Conservation (phyloP, 1,140 invertebrate genomes). For the Drosophila rhopaloa region DNA sequence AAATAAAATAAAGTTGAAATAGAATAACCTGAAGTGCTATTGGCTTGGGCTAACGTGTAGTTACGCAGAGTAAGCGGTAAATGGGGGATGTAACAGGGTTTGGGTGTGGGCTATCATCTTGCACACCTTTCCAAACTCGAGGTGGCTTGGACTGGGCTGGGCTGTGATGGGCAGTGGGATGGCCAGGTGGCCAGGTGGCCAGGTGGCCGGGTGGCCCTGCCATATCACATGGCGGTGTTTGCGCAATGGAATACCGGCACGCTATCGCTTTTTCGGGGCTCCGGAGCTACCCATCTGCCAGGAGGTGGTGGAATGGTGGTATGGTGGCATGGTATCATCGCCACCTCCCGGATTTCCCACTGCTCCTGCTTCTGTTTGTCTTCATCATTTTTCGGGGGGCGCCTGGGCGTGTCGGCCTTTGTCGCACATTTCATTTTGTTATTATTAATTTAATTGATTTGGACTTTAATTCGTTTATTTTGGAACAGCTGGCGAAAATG, state of each 20-base stretch:
- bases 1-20: not conserved
- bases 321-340: conserved; percentile 12
- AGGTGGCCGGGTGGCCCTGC: conserved; percentile 8
- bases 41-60: conserved; percentile 4
- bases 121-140: conserved; percentile 48
- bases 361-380: conserved; percentile 25
- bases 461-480: conserved; percentile 63
- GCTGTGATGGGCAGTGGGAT: conserved; percentile 19
- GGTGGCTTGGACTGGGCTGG: conserved; percentile 24
- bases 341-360: conserved; percentile 13
- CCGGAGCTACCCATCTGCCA: conserved; percentile 27
- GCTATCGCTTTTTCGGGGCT: conserved; percentile 47
- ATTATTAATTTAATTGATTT: conserved; percentile 81
- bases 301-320: not conserved
- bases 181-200: conserved; percentile 26
- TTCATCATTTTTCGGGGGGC: conserved; percentile 36
- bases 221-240: conserved; percentile 79
- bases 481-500: conserved; percentile 65
- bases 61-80: conserved; percentile 14
- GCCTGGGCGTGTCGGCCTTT: conserved; percentile 33
- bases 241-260: conserved; percentile 69
- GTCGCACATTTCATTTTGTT: conserved; percentile 54
- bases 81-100: conserved; percentile 16
- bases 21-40: not conserved
- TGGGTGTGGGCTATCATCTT: conserved; percentile 46